Base-by-base conservation (phyloP, 2,888 invertebrate species). In the Dryobotodes eremita region DNA sequence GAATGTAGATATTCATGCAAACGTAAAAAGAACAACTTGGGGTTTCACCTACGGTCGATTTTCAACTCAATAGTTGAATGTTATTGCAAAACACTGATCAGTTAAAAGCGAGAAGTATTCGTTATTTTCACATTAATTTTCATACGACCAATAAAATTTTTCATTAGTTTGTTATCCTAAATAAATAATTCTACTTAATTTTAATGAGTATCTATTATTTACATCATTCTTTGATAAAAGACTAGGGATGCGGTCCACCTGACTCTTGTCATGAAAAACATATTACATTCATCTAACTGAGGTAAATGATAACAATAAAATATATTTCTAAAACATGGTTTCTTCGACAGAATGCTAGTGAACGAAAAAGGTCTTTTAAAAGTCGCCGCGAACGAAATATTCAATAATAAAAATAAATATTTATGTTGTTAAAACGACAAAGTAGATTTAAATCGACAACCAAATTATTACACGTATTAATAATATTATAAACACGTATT, bases 191-290 rank as follows among this genome's bases (percentile, higher is more conserved):
- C 95, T 96, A 96, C 95, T 95, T 96, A 95, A 79, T 92, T 80
- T 92, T 94, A 94, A 95, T 94, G 94, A 95, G 94, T 96, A 95
- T 94, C 95, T 96, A 95, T 93, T 96, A 96, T 96, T 94, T 96
- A 96, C 96, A 96, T 91, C 90, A 93, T 92, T 93, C 90, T 89
- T 95, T 95, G 93, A 95, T 96, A 94, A 93, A 87, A 95, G 94
- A 96, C 95, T 96, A 96, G 95, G 93, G 91, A 92, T 93, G 92
- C 89, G 88, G 88, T 91, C 88, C 86, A 83, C 83, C 84, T 84
- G 80, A 86, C 82, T 71, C 79, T 80, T 86, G 87, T 88, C 79
- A 82, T 82, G 75, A 82, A 80, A 86, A 81, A 75, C 80, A 86
- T 77, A 80, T 84, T 87, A 81, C 74, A 82, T 76, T 83, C 65